Conservation (phyloP, 2,113 vertebrate species). For the Nothoprocta perdicaria region DNA sequence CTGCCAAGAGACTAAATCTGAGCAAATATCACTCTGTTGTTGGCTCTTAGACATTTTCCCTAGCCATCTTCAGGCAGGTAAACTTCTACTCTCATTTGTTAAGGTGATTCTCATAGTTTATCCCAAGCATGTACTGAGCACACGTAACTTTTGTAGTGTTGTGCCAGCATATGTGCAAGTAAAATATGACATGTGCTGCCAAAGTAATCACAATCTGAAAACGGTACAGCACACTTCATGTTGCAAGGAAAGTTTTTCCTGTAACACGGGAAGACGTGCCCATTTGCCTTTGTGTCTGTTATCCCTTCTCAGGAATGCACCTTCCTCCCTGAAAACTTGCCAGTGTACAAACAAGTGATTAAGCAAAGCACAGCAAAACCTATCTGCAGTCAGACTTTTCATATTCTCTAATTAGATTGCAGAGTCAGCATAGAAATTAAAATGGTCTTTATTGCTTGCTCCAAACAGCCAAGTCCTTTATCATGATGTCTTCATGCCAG, state of each 20-base stretch:
- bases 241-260: slow-evolving; percentile 29
- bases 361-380: neutral
- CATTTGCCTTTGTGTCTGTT: neutral
- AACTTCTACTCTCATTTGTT: neutral
- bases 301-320: neutral
- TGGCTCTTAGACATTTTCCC: accelerated
- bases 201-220: accelerated
- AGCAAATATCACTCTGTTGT: accelerated
- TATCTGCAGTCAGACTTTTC: neutral
- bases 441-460: neutral
- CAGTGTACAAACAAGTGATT: neutral
- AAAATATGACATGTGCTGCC: accelerated
- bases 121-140: neutral
- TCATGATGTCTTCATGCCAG: neutral
- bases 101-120: neutral
- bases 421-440: neutral
- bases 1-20: neutral
- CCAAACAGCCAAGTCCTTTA: neutral
- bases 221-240: accelerated
- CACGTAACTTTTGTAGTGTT: neutral
- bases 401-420: neutral
- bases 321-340: slow-evolving; percentile 17
- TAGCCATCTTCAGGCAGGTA: neutral
- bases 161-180: neutral
- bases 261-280: neutral